phyloP scores from a whole-genome alignment of 2,888 invertebrate species.

The Artemia sp. region DNA sequence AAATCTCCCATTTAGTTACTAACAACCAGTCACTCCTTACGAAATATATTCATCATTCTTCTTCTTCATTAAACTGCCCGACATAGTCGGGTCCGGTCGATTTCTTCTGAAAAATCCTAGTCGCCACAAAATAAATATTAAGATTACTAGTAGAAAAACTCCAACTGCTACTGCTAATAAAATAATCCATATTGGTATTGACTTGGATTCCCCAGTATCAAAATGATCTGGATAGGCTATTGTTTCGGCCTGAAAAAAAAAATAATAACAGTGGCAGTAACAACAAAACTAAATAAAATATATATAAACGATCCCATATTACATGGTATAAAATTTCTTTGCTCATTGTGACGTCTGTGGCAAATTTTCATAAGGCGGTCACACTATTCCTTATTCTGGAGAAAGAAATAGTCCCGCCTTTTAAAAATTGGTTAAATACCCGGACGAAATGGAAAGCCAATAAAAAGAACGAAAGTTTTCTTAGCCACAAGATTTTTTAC shows the following conservation, averaged over 20 bases:
- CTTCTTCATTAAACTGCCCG: constrained; percentile 44
- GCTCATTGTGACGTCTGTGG: too few relatives aligned
- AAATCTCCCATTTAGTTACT: too few relatives aligned
- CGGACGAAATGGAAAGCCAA: too few relatives aligned
- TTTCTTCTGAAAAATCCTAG: constrained; percentile 76
- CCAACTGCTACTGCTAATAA: constrained; percentile 62
- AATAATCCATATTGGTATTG: constrained; percentile 72
- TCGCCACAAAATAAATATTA: constrained; percentile 67
- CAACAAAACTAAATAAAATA: constrained; percentile 10
- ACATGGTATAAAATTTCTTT: too few relatives aligned
- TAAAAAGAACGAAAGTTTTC: too few relatives aligned
- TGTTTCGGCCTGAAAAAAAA: constrained; percentile 49
- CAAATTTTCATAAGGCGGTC: too few relatives aligned
- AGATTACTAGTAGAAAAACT: constrained; percentile 55
- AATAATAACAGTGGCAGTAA: constrained; percentile 23
- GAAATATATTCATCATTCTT: constrained; percentile 22
- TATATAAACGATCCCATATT: constrained; percentile 6
- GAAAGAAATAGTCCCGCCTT: too few relatives aligned
- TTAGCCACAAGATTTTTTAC: too few relatives aligned
- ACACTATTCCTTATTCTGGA: too few relatives aligned
- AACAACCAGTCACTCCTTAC: neutral
- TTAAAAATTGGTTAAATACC: too few relatives aligned
- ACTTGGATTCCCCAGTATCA: constrained; percentile 51
- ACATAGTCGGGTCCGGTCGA: constrained; percentile 62
- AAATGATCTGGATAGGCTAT: constrained; percentile 63